These are phyloP conservation scores for Linnaemya tessellans DNA, from an alignment of 2,888 invertebrate species.

Conservation along the genomic window DNA sequence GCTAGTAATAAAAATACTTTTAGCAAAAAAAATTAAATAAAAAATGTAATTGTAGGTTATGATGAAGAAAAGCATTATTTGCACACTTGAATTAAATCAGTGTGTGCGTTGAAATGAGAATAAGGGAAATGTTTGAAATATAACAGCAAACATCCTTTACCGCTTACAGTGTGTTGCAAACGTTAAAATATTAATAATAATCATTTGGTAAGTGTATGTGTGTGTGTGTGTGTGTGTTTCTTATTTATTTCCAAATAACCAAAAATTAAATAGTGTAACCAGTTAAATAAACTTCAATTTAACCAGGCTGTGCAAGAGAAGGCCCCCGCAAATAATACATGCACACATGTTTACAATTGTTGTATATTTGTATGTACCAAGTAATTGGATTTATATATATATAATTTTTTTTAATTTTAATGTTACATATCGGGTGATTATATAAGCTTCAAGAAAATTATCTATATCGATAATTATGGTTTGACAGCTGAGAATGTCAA, in stretches of 20 bases:
- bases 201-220: constrained; percentile 9
- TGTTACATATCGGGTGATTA: too few relatives aligned
- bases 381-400: too few relatives aligned
- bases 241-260: background rate
- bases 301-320: too few relatives aligned
- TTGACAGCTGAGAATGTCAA: too few relatives aligned
- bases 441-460: too few relatives aligned
- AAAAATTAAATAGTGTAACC: constrained; percentile 10
- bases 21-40: constrained; percentile 38
- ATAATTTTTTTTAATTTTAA: too few relatives aligned
- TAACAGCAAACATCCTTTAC: constrained; percentile 40
- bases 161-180: constrained; percentile 32
- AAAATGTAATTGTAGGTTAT: constrained; percentile 64
- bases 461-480: too few relatives aligned
- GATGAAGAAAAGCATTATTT: constrained; percentile 61
- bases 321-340: too few relatives aligned
- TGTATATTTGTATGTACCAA: too few relatives aligned
- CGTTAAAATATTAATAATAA: constrained; percentile 25
- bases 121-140: constrained; percentile 48
- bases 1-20: constrained; percentile 25
- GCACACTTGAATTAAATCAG: constrained; percentile 71
- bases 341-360: too few relatives aligned
- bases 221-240: background rate
- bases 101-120: constrained; percentile 42
- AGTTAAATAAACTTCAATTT: too few relatives aligned